These are phyloP conservation scores for Platygyra sinensis DNA, from an alignment of 64 coral and sea anemone genomes.

Conservation along the genomic window DNA sequence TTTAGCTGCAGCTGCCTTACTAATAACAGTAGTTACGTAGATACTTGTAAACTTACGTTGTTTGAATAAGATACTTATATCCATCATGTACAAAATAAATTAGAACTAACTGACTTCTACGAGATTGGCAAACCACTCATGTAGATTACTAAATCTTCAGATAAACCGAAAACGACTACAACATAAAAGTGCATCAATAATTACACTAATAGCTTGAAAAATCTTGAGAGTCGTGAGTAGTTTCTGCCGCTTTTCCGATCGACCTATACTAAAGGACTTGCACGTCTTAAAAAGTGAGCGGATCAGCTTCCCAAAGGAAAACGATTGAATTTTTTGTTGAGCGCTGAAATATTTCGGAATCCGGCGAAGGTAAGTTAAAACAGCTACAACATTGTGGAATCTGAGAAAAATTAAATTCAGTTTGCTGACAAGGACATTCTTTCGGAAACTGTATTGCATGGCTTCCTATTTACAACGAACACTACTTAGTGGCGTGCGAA, in stretches of 20 bases:
- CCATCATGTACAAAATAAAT: not conserved
- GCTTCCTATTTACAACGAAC: too few species aligned
- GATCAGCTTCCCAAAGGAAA: too few species aligned
- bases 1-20: not conserved
- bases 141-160: not conserved
- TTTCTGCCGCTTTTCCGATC: not conserved
- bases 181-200: not conserved
- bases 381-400: too few species aligned
- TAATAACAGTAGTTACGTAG: not conserved
- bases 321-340: too few species aligned
- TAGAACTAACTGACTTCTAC: not conserved
- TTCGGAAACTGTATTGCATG: too few species aligned
- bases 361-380: too few species aligned
- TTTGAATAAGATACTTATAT: not conserved
- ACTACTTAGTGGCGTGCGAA: too few species aligned
- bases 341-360: too few species aligned
- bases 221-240: not conserved
- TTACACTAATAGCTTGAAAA: not conserved
- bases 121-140: not conserved
- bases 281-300: too few species aligned
- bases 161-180: not conserved
- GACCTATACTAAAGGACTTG: too few species aligned
- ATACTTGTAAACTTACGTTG: not conserved
- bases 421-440: too few species aligned
- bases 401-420: too few species aligned